phyloP scores from a whole-genome alignment of 2,888 invertebrate species.

The Crematogaster levior region DNA sequence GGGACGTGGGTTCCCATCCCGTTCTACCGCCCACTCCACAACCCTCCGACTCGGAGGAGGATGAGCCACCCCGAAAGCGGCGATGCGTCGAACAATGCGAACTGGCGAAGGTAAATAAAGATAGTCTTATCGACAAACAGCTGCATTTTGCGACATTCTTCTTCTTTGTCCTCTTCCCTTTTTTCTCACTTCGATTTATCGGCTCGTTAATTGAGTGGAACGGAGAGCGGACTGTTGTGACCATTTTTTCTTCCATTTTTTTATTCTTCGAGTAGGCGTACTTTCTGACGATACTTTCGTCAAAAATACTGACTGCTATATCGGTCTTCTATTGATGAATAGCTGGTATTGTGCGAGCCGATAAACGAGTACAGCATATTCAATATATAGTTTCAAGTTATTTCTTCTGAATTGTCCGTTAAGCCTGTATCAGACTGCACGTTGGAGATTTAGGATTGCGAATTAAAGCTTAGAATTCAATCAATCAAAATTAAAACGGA shows the following conservation, averaged over 20 bases:
- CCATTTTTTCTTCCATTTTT: constrained; percentile 57
- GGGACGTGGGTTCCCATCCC: constrained; percentile 60
- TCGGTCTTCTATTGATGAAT: not conserved
- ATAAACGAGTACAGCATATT: not conserved
- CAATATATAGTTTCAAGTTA: not conserved
- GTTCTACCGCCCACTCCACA: constrained; percentile 90
- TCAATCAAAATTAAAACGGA: too few relatives aligned
- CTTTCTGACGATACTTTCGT: constrained; percentile 53
- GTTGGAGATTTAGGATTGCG: too few relatives aligned
- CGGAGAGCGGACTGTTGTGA: constrained; percentile 58
- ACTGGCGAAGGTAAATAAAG: constrained; percentile 85
- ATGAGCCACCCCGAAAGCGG: constrained; percentile 87
- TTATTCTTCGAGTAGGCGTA: constrained; percentile 72
- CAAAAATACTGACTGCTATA: not conserved
- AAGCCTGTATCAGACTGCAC: too few relatives aligned
- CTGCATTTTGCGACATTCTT: not conserved
- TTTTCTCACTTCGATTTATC: constrained; percentile 55
- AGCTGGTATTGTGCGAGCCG: not conserved
- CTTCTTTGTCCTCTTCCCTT: constrained; percentile 28
- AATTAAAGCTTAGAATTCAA: too few relatives aligned
- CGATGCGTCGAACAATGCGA: constrained; percentile 87
- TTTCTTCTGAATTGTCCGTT: not conserved
- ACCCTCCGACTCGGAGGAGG: constrained; percentile 94
- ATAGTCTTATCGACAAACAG: constrained; percentile 30
- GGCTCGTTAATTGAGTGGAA: constrained; percentile 18